phyloP scores from a whole-genome alignment of 2,888 invertebrate genomes.

The Norana najaformis region DNA sequence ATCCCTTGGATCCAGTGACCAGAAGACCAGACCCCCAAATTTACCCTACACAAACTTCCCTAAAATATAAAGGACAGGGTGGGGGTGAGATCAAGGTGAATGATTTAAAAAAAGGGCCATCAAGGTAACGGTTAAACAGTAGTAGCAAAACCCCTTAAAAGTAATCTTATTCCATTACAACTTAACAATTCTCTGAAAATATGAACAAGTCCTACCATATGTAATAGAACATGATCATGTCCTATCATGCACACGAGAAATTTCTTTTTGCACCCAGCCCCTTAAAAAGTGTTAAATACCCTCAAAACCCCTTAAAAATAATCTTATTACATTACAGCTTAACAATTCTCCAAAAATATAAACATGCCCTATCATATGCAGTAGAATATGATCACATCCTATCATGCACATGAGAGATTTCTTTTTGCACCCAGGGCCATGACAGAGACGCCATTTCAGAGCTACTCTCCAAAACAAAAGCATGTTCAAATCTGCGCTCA shows the following conservation, averaged over 20 bases:
- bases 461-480: slow-evolving; percentile 73
- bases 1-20: not conserved
- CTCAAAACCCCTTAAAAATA: not conserved
- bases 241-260: slow-evolving; percentile 8
- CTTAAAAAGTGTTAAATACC: no score
- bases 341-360: not conserved
- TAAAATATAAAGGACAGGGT: not conserved
- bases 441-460: slow-evolving; percentile 58
- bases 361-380: not conserved
- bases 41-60: not conserved
- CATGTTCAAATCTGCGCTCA: slow-evolving; percentile 71
- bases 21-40: not conserved
- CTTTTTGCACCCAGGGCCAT: slow-evolving; percentile 42
- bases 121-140: not conserved
- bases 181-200: not conserved
- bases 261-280: slow-evolving; percentile 34
- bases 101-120: not conserved
- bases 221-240: no score
- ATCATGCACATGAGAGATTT: slow-evolving; percentile 14
- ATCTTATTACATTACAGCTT: not conserved
- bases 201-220: no score
- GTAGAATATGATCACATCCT: not conserved
- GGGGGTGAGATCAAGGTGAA: no score
- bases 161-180: not conserved
- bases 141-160: not conserved